Evolutionary conservation across 2,888 invertebrate species (phyloP).

Genomic region (Pterostichus madidus): DNA sequence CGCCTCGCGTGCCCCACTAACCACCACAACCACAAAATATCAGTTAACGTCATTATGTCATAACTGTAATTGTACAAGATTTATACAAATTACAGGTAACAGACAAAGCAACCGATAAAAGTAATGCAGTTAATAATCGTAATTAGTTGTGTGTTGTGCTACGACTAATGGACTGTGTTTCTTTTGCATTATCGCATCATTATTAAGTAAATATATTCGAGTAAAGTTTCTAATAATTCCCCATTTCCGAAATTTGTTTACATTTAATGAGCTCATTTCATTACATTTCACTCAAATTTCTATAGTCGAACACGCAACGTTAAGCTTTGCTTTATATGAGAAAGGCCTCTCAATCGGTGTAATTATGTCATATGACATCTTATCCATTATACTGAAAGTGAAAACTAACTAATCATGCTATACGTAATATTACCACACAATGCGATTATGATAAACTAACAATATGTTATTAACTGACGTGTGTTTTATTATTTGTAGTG

Average conservation of each 20-base stretch:
- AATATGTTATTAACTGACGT: neutral
- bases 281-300: constrained; percentile 6
- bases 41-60: constrained; percentile 38
- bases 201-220: constrained; percentile 12
- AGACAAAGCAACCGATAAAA: constrained; percentile 32
- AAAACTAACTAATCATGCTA: neutral
- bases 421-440: neutral
- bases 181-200: constrained; percentile 25
- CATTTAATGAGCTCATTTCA: constrained; percentile 17
- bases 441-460: neutral
- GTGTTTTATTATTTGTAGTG: neutral
- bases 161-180: constrained; percentile 46
- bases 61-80: constrained; percentile 37
- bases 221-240: constrained; percentile 14
- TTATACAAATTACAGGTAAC: constrained; percentile 50
- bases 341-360: neutral
- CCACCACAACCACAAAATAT: neutral
- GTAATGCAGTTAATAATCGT: constrained; percentile 36
- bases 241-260: constrained; percentile 45
- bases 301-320: neutral
- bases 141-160: constrained; percentile 48
- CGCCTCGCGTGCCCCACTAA: too few species aligned
- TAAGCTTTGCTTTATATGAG: neutral
- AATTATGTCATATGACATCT: neutral
- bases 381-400: neutral